phyloP scores from a whole-genome alignment of 2,113 vertebrate species.

The Tachysurus fulvidraco region DNA sequence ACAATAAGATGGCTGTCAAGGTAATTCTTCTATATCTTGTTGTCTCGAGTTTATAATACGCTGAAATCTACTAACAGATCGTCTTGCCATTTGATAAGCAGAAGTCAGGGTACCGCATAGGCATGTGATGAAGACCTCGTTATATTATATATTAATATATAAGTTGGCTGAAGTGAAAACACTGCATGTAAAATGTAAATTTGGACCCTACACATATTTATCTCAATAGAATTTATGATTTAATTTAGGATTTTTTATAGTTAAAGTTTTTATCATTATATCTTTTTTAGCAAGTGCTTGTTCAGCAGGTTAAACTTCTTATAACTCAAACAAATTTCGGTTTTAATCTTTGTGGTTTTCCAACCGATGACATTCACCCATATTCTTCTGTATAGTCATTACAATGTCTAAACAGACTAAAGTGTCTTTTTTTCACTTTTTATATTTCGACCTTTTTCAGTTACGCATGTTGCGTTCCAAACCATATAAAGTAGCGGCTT shows the following conservation, averaged over 20 bases:
- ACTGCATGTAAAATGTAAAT: background rate
- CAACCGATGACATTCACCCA: background rate
- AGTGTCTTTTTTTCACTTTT: background rate
- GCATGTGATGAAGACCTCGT: background rate
- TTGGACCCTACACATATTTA: background rate
- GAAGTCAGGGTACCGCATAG: background rate
- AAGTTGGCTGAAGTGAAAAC: background rate
- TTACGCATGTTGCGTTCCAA: conserved; percentile 45
- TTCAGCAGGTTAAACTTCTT: background rate
- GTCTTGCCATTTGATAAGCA: conserved; percentile 57
- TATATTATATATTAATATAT: background rate
- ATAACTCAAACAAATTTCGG: background rate
- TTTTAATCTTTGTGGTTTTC: background rate
- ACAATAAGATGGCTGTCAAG: conserved; percentile 97
- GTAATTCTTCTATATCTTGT: conserved; percentile 90
- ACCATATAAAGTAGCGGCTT: conserved; percentile 62
- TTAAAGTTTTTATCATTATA: background rate
- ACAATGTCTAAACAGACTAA: background rate
- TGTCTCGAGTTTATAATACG: conserved; percentile 81
- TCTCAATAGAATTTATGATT: background rate
- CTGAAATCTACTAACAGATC: conserved; percentile 78
- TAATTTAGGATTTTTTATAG: no score
- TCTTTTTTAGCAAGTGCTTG: background rate
- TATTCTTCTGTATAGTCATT: background rate
- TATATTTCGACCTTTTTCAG: background rate